These are phyloP conservation scores for Megaptera novaeangliae DNA, from an alignment of 2,113 vertebrate species.

Conservation along the genomic window DNA sequence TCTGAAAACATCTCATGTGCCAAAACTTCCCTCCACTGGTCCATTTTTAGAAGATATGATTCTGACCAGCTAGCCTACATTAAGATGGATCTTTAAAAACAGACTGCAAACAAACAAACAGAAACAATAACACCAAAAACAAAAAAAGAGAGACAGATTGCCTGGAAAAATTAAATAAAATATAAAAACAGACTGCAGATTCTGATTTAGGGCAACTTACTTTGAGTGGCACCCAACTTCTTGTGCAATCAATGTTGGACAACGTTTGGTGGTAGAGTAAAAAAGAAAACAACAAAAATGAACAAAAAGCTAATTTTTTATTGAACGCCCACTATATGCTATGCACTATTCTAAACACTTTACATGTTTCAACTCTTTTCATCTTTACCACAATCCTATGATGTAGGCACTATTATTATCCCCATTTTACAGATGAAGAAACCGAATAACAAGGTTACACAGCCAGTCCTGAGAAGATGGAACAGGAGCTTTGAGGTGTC, in stretches of 20 bases:
- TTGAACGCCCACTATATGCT: background rate
- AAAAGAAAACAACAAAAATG: background rate
- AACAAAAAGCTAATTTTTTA: background rate
- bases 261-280: background rate
- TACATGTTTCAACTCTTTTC: background rate
- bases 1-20: background rate
- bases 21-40: background rate
- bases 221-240: background rate
- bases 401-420: background rate
- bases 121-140: background rate
- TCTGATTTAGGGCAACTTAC: background rate
- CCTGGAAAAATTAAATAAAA: background rate
- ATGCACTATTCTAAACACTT: background rate
- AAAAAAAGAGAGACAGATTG: background rate
- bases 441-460: background rate
- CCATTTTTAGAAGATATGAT: background rate
- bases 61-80: background rate
- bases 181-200: background rate
- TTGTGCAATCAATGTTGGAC: background rate
- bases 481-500: background rate
- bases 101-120: background rate
- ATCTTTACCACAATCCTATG: background rate
- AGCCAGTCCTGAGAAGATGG: background rate
- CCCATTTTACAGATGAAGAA: background rate
- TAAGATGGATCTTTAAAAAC: background rate